Conservation (phyloP, 2,888 invertebrate genomes). For the Notodonta ziczac region DNA sequence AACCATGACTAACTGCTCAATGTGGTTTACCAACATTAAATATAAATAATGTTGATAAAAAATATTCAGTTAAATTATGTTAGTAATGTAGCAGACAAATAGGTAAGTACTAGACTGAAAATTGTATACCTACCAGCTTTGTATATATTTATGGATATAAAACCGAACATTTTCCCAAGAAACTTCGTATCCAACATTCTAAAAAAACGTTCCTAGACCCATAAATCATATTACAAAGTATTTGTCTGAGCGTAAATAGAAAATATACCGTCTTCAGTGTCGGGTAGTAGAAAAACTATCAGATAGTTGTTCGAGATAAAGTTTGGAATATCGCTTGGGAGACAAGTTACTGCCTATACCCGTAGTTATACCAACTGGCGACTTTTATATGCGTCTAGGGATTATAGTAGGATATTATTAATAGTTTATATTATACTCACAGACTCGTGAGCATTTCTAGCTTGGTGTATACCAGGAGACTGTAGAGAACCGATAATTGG, state of each 20-base stretch:
- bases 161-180: background rate
- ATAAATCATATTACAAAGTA: constrained; percentile 39
- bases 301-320: constrained; percentile 7
- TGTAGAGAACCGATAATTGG: too few relatives aligned
- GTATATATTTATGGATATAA: too few relatives aligned
- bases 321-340: constrained; percentile 10
- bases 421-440: background rate
- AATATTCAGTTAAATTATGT: too few relatives aligned
- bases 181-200: background rate
- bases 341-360: constrained; percentile 4
- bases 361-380: background rate
- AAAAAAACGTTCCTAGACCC: constrained; percentile 26
- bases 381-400: background rate
- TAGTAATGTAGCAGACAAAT: too few relatives aligned
- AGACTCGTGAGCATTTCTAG: too few relatives aligned
- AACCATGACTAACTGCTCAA: too few relatives aligned
- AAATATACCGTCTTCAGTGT: constrained; percentile 36
- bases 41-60: too few relatives aligned
- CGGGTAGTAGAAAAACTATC: constrained; percentile 19
- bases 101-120: too few relatives aligned
- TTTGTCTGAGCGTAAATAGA: constrained; percentile 37
- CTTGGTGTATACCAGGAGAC: too few relatives aligned
- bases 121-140: too few relatives aligned
- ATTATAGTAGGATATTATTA: background rate
- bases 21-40: too few relatives aligned